Percentiles rank a stretch among this genome's conserved stretches.
Conservation (phyloP, 2,113 vertebrate species). For the Grus americana region DNA sequence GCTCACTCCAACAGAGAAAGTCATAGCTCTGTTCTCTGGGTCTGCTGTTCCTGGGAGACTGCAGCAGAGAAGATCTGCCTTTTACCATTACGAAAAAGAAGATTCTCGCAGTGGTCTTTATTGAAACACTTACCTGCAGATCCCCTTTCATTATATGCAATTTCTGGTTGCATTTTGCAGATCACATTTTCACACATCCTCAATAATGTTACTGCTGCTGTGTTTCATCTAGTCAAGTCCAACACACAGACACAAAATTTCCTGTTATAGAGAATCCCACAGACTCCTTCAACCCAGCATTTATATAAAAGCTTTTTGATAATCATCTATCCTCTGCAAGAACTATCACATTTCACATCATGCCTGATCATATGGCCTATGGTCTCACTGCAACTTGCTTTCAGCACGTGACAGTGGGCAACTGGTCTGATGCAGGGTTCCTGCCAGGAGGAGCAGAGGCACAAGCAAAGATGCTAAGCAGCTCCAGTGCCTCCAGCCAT, state of each 20-base stretch:
- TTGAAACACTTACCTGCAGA: not conserved
- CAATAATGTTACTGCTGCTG: not conserved
- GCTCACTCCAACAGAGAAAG: not conserved
- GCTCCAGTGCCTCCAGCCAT: not conserved
- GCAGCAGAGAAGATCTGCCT: not conserved
- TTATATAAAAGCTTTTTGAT: not conserved
- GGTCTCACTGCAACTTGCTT: not conserved
- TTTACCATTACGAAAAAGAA: not conserved
- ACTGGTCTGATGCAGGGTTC: not conserved
- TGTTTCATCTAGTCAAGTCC: not conserved
- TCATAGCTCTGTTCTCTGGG: not conserved
- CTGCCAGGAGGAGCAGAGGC: not conserved
- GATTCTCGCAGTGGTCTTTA: not conserved
- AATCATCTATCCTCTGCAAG: not conserved
- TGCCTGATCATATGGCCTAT: rapidly evolving
- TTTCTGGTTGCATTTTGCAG: not conserved
- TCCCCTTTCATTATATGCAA: not conserved
- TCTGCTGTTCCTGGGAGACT: not conserved
- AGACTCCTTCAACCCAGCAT: not conserved
- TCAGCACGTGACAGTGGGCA: not conserved
- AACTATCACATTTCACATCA: not conserved
- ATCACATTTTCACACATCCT: not conserved
- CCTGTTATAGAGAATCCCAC: not conserved
- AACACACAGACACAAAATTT: not conserved
- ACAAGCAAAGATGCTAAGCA: not conserved